A percentile compares a stretch with the other conserved stretches of the same genome.
Evolutionary conservation across 2,797 vertebrate genomes (phyloP).

Genomic region (Xerus rutilus): DNA sequence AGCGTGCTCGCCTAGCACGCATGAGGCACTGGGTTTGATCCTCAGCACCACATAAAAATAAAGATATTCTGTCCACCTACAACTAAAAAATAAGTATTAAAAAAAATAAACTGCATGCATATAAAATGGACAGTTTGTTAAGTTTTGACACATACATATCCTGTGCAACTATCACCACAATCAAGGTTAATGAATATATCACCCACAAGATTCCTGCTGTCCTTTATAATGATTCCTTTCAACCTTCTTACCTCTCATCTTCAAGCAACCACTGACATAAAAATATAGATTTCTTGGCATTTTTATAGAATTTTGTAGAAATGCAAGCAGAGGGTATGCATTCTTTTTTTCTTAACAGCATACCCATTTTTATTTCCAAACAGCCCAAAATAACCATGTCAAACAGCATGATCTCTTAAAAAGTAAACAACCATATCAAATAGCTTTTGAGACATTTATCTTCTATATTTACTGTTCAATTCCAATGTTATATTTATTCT

Average conservation of each 20-base stretch:
- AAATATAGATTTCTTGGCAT: not conserved
- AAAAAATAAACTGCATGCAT: not conserved
- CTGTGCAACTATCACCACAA: not conserved
- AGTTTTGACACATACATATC: not conserved
- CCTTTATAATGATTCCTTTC: not conserved
- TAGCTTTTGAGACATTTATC: not conserved
- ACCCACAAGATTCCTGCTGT: not conserved
- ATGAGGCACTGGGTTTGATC: too few species aligned
- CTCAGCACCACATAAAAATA: too few species aligned
- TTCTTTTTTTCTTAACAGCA: too few species aligned
- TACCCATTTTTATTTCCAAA: not conserved
- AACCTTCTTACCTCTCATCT: not conserved
- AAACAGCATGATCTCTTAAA: not conserved
- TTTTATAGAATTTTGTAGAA: slow-evolving; percentile 48
- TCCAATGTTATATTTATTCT: not conserved
- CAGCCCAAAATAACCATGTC: not conserved
- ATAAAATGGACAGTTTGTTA: not conserved
- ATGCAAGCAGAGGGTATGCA: not conserved
- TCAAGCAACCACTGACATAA: not conserved
- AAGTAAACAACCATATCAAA: not conserved
- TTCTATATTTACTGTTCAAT: not conserved
- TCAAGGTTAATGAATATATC: not conserved
- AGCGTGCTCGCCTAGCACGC: too few species aligned
- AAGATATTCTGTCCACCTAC: too few species aligned
- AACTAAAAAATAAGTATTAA: too few species aligned